Percentiles rank a stretch among this genome's conserved stretches.
These are phyloP conservation scores for Miltochrista miniata DNA, from an alignment of 2,888 invertebrate species.

Conservation along the genomic window DNA sequence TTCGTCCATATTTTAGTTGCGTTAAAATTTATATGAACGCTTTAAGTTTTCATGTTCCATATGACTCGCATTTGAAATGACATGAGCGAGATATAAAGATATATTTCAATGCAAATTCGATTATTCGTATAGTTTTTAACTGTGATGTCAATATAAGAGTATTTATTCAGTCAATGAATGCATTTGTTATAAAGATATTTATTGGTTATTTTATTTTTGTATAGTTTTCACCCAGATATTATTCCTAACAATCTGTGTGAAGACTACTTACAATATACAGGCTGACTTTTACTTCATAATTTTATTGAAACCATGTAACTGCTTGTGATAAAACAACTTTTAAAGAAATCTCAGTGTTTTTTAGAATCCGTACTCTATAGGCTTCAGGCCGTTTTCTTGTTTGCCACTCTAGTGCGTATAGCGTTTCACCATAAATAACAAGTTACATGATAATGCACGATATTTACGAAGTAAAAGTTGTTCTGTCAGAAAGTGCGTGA, in stretches of 20 bases:
- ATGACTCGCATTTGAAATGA: conserved; percentile 11
- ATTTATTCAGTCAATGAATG: conserved; percentile 6
- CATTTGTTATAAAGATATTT: conserved; percentile 1
- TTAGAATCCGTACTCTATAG: no score
- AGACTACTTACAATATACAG: not conserved
- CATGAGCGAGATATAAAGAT: not conserved
- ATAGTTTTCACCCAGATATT: not conserved
- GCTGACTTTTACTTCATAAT: not conserved
- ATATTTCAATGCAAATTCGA: conserved; percentile 28
- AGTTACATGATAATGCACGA: not conserved
- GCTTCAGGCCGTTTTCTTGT: no score
- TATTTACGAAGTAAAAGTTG: not conserved
- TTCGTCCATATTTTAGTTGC: conserved; percentile 38
- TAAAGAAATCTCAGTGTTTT: no score
- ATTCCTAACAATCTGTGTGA: not conserved
- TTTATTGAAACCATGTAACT: not conserved
- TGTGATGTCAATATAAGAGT: conserved; percentile 29
- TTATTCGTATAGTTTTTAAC: conserved; percentile 23
- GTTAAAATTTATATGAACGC: conserved; percentile 24
- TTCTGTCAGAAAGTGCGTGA: not conserved
- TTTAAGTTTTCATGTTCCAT: conserved; percentile 20
- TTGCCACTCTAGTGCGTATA: no score
- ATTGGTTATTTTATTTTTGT: no score
- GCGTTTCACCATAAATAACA: not conserved
- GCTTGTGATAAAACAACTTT: not conserved